Percentiles rank a stretch among this genome's conserved stretches.
Conservation (phyloP, 2,113 vertebrate genomes). For the Pogonocichla stellata region DNA sequence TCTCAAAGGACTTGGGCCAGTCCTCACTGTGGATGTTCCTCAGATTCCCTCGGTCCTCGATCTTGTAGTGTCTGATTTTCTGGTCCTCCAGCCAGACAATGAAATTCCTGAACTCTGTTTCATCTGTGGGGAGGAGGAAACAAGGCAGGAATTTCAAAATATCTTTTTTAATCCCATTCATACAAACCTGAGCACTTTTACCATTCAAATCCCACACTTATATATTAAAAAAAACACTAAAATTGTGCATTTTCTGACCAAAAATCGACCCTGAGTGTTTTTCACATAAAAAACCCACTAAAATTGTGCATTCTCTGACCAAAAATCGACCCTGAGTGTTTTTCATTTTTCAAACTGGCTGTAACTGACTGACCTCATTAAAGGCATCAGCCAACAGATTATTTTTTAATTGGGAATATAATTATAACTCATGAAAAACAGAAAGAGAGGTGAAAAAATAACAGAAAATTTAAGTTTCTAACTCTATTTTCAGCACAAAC, state of each 20-base stretch:
- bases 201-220: accelerated
- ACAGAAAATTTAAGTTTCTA: background rate
- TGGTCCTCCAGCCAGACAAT: conserved; percentile 99
- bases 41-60: conserved; percentile 93
- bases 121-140: conserved; percentile 77
- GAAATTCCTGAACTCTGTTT: conserved; percentile 95
- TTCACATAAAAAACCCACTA: accelerated
- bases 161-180: background rate
- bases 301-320: background rate
- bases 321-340: background rate
- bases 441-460: background rate
- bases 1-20: conserved; percentile 90
- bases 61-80: conserved; percentile 97
- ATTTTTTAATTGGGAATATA: background rate
- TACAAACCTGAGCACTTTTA: accelerated
- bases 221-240: background rate
- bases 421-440: accelerated
- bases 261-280: background rate
- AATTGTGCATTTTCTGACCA: background rate
- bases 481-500: background rate
- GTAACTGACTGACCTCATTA: background rate
- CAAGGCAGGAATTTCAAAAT: background rate
- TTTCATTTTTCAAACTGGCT: background rate
- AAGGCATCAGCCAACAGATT: background rate
- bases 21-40: conserved; percentile 93